phyloP scores from a whole-genome alignment of 2,113 vertebrate genomes.

The Marcusenius ussheri region DNA sequence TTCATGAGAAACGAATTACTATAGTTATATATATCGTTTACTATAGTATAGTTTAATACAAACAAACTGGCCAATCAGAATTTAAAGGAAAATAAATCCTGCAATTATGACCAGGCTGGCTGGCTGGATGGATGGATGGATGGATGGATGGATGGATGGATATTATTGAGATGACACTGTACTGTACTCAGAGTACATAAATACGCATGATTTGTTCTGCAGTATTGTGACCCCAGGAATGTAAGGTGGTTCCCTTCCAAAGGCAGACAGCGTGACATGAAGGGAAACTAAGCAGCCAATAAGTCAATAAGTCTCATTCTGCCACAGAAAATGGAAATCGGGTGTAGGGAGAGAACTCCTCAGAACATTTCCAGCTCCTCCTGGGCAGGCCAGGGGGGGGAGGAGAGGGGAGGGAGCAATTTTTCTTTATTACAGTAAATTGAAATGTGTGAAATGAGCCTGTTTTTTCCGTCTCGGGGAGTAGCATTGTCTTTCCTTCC shows the following conservation, averaged over 20 bases:
- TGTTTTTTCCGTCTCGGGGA: neutral
- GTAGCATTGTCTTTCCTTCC: neutral
- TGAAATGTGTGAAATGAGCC: constrained; percentile 5
- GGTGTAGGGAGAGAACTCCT: neutral
- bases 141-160: neutral
- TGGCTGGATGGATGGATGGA: neutral
- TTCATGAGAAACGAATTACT: neutral
- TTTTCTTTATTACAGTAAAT: constrained; percentile 1
- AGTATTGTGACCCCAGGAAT: neutral
- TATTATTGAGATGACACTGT: neutral
- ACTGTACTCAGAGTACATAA: neutral
- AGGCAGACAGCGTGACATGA: neutral
- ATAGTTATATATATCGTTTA: neutral
- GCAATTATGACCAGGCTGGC: neutral
- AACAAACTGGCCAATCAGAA: neutral
- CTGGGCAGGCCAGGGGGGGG: neutral
- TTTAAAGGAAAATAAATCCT: neutral
- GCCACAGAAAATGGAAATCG: neutral
- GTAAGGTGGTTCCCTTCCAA: neutral
- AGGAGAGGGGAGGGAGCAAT: neutral
- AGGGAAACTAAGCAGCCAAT: neutral
- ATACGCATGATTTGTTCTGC: neutral
- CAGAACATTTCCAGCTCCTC: neutral
- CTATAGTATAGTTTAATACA: neutral
- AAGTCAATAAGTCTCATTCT: neutral